Evolutionary conservation across 2,113 vertebrate genomes (phyloP).

Genomic region (Pitta sordida): DNA sequence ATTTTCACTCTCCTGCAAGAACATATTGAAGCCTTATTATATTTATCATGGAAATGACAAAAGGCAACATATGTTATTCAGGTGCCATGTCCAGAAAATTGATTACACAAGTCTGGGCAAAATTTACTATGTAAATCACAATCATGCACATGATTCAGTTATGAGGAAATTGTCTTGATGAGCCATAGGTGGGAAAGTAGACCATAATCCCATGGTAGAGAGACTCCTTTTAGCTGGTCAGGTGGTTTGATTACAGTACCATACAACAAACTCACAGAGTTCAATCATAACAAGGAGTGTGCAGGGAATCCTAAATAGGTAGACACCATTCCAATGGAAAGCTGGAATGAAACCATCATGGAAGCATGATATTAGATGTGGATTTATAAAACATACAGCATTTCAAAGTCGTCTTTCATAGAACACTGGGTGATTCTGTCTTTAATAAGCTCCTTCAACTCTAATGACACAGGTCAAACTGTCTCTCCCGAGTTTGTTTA

Average conservation of each 20-base stretch:
- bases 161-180: background rate
- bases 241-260: background rate
- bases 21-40: background rate
- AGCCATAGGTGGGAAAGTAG: background rate
- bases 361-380: background rate
- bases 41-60: slow-evolving; percentile 19
- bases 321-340: background rate
- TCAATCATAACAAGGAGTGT: slow-evolving; percentile 3
- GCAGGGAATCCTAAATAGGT: background rate
- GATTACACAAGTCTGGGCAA: slow-evolving; percentile 56
- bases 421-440: background rate
- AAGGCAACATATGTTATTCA: background rate
- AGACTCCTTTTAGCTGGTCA: background rate
- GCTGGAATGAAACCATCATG: background rate
- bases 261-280: background rate
- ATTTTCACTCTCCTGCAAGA: slow-evolving; percentile 75
- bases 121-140: slow-evolving; percentile 30
- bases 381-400: background rate
- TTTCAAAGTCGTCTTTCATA: background rate
- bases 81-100: slow-evolving; percentile 67
- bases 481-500: background rate
- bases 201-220: background rate
- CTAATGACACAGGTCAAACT: background rate
- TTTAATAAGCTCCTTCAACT: background rate
- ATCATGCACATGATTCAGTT: background rate